Percentiles rank a stretch among this genome's conserved stretches.
phyloP scores from a whole-genome alignment of 92 coral and sea anemone genomes.

The Umimayanthus kanabou region DNA sequence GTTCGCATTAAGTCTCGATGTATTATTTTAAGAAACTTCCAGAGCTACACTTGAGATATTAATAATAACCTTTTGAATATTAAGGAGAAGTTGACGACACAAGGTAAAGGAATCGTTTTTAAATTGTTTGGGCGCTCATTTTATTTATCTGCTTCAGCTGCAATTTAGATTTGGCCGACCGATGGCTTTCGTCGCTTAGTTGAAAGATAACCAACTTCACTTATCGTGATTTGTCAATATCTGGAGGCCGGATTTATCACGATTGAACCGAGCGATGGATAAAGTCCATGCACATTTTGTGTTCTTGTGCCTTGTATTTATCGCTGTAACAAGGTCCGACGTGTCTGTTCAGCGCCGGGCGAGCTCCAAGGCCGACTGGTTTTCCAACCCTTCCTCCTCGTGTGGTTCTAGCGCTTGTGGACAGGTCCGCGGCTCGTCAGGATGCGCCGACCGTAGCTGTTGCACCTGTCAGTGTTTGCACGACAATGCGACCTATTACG shows the following conservation, averaged over 20 bases:
- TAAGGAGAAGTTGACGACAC: too few relatives aligned
- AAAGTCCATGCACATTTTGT: neutral
- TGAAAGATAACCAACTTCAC: neutral
- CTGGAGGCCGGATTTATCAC: neutral
- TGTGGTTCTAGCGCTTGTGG: neutral
- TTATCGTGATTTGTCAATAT: too few relatives aligned
- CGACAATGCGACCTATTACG: neutral
- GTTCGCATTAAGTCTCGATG: neutral
- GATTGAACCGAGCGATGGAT: slow-evolving; percentile 7
- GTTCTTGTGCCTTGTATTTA: neutral
- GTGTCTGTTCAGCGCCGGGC: neutral
- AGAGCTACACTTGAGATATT: neutral
- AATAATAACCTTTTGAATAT: neutral
- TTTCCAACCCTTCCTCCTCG: slow-evolving; percentile 14
- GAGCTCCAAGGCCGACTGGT: neutral
- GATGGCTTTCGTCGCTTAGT: neutral
- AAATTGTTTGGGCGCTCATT: too few relatives aligned
- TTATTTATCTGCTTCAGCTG: neutral
- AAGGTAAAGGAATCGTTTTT: too few relatives aligned
- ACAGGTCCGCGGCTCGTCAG: neutral
- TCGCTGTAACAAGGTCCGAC: neutral
- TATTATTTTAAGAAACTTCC: neutral
- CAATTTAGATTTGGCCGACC: too few relatives aligned
- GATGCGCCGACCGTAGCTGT: neutral
- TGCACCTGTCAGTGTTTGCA: slow-evolving; percentile 15